A percentile compares a stretch with the other conserved stretches of the same genome.
Conservation (phyloP, 2,113 vertebrate species). For the Caretta caretta region DNA sequence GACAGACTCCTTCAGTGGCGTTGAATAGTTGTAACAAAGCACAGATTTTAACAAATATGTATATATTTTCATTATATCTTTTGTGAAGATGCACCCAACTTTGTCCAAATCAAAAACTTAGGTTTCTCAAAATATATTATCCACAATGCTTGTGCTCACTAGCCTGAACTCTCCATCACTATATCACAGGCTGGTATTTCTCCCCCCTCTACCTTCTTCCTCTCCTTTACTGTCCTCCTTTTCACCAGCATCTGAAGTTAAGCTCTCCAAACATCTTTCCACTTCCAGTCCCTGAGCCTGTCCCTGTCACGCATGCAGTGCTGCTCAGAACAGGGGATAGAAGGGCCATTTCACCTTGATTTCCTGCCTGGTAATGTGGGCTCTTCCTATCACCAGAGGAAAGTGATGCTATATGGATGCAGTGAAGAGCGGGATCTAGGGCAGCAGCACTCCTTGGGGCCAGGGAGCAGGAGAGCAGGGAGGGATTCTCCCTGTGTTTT, state of each 20-base stretch:
- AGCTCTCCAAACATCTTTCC: background rate
- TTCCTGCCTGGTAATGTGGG: background rate
- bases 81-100: background rate
- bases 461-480: background rate
- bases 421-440: background rate
- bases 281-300: background rate
- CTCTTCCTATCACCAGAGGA: too few relatives aligned
- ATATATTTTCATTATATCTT: background rate
- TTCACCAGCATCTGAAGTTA: background rate
- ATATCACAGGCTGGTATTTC: background rate
- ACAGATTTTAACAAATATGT: background rate
- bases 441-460: too few relatives aligned
- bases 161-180: background rate
- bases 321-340: background rate
- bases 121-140: background rate
- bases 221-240: background rate
- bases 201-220: background rate
- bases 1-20: background rate
- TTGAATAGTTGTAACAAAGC: background rate
- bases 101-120: background rate
- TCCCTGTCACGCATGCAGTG: background rate
- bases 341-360: background rate
- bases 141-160: background rate
- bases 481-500: background rate
- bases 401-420: background rate